Percentiles rank a stretch among this genome's conserved stretches.
Evolutionary conservation across 2,888 invertebrate species (phyloP).

Genomic region (Orchestes rusci): DNA sequence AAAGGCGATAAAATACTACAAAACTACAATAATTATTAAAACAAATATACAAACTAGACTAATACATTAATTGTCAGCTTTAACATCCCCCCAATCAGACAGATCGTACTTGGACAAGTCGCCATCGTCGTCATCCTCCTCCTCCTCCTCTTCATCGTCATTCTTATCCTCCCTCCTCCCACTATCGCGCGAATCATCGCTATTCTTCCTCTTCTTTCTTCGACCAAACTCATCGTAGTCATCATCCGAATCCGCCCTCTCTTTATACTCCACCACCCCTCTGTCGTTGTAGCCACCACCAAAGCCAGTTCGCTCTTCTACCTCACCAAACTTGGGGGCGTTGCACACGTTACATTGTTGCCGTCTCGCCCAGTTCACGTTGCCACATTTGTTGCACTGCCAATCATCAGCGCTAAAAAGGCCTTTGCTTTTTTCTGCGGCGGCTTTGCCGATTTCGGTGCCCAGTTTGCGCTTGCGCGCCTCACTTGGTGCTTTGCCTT

Average conservation of each 20-base stretch:
- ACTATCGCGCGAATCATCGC: constrained; percentile 17
- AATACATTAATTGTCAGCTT: constrained; percentile 27
- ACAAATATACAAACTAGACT: too few relatives aligned
- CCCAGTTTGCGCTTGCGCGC: constrained; percentile 75
- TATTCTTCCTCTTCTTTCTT: constrained; percentile 35
- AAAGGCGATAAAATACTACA: too few relatives aligned
- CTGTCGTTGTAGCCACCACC: constrained; percentile 91
- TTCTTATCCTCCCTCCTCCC: constrained; percentile 29
- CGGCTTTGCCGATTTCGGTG: constrained; percentile 95
- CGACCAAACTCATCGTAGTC: constrained; percentile 83
- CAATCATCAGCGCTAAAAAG: constrained; percentile 96
- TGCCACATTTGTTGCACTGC: constrained; percentile 99
- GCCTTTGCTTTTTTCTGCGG: constrained; percentile 97
- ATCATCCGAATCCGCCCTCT: constrained; percentile 71
- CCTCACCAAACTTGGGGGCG: constrained; percentile 94
- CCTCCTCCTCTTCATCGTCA: constrained; percentile 47
- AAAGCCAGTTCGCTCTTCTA: constrained; percentile 71
- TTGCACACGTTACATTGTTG: constrained; percentile 98
- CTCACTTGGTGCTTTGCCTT: constrained; percentile 40
- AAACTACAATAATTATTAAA: too few relatives aligned
- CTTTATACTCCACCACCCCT: constrained; percentile 91
- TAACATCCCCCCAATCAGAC: constrained; percentile 48
- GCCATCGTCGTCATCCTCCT: constrained; percentile 49
- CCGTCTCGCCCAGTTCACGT: constrained; percentile 97
- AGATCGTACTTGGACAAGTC: constrained; percentile 53